Evolutionary conservation across 2,797 vertebrate species (phyloP).

Genomic region (Phrynocephalus forsythii): DNA sequence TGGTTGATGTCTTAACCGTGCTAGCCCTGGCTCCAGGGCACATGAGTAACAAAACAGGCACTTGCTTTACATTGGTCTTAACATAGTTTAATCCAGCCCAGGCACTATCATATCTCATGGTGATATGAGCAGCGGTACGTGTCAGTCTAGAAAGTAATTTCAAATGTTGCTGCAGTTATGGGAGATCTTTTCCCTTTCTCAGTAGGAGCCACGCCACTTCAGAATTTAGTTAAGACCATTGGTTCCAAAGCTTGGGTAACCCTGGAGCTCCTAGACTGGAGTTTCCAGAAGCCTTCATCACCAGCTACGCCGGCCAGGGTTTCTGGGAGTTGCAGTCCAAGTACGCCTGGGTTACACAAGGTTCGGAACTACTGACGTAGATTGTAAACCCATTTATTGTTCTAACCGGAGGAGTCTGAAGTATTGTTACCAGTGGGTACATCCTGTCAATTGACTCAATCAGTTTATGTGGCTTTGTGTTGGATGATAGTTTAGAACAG

Average conservation of each 20-base stretch:
- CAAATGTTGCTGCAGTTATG: neutral
- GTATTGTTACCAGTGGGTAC: neutral
- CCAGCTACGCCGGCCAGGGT: too few species aligned
- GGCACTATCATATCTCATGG: neutral
- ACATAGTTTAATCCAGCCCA: neutral
- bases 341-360: too few species aligned
- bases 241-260: too few species aligned
- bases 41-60: neutral
- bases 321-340: too few species aligned
- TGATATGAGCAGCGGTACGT: neutral
- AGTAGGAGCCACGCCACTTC: neutral
- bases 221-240: neutral
- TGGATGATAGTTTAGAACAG: conserved; percentile 4
- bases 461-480: neutral
- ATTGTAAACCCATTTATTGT: neutral
- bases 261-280: too few species aligned
- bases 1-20: too few species aligned
- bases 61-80: neutral
- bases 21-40: neutral
- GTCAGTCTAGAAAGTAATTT: neutral
- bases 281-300: too few species aligned
- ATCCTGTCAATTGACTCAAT: neutral
- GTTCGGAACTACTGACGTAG: neutral
- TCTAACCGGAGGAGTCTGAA: neutral
- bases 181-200: neutral